phyloP scores from a whole-genome alignment of 2,888 invertebrate genomes.

The Epirrhoe tristata region DNA sequence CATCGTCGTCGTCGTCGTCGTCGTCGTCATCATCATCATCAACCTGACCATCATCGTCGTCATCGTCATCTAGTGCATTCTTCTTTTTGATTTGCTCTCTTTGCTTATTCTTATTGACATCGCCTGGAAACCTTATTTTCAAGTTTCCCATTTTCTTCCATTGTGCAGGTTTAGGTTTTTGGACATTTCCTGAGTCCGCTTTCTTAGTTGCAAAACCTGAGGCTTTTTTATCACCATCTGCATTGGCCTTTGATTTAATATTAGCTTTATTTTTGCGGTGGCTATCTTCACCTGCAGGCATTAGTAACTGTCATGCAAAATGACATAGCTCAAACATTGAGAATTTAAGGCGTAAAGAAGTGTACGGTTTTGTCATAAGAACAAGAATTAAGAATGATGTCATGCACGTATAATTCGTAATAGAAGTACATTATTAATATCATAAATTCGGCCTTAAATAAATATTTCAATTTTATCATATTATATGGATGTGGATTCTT shows the following conservation, averaged over 20 bases:
- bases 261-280: slow-evolving; percentile 78
- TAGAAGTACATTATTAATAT: slow-evolving; percentile 51
- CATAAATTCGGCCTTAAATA: slow-evolving; percentile 54
- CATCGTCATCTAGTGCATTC: slow-evolving; percentile 50
- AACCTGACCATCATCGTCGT: slow-evolving; percentile 63
- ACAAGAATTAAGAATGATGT: slow-evolving; percentile 77
- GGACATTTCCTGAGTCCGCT: slow-evolving; percentile 50
- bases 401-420: slow-evolving; percentile 77
- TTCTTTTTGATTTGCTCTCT: slow-evolving; percentile 42
- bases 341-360: slow-evolving; percentile 78
- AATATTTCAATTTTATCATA: slow-evolving; percentile 52
- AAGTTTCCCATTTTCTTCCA: slow-evolving; percentile 70
- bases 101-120: slow-evolving; percentile 49
- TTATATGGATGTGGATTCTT: slow-evolving; percentile 89
- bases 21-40: slow-evolving; percentile 57
- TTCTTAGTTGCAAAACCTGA: slow-evolving; percentile 65
- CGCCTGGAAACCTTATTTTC: slow-evolving; percentile 62
- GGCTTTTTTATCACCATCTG: slow-evolving; percentile 77
- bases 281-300: slow-evolving; percentile 86
- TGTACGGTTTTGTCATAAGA: slow-evolving; percentile 53
- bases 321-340: slow-evolving; percentile 85
- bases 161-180: slow-evolving; percentile 53
- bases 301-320: slow-evolving; percentile 87
- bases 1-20: slow-evolving; percentile 51
- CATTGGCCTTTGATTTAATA: slow-evolving; percentile 81